A percentile compares a stretch with the other conserved stretches of the same genome.
phyloP scores from a whole-genome alignment of 2,888 invertebrate species.

The Sphecodes monilicornis region DNA sequence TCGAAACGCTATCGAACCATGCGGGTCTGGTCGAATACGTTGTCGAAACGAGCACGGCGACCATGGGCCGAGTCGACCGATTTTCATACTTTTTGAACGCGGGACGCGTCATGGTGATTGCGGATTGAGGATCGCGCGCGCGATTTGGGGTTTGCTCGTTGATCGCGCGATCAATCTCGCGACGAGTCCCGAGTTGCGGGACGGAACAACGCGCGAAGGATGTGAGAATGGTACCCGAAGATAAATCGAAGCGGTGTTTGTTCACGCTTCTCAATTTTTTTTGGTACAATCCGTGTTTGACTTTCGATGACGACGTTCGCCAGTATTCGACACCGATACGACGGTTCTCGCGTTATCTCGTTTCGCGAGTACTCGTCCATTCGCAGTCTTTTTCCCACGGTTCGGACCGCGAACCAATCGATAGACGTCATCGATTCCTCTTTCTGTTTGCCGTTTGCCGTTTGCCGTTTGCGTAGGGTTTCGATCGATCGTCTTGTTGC shows the following conservation, averaged over 20 bases:
- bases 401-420: neutral
- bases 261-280: constrained; percentile 53
- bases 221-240: constrained; percentile 77
- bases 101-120: too few species aligned
- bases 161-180: constrained; percentile 20
- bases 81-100: too few species aligned
- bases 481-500: neutral
- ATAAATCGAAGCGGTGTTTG: constrained; percentile 64
- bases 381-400: constrained; percentile 50
- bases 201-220: constrained; percentile 9
- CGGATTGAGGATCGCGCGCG: too few species aligned
- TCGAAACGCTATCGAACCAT: neutral
- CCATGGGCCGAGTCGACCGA: too few species aligned
- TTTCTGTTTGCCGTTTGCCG: neutral
- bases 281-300: constrained; percentile 41
- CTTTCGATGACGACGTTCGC: constrained; percentile 48
- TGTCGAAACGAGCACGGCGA: too few species aligned
- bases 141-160: too few species aligned
- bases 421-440: neutral
- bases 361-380: constrained; percentile 24
- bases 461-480: neutral
- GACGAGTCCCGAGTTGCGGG: constrained; percentile 8
- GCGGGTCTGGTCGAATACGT: too few species aligned
- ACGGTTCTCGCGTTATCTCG: constrained; percentile 11
- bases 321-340: constrained; percentile 37